A percentile compares a stretch with the other conserved stretches of the same genome.
These are phyloP conservation scores for Scarus forsteni DNA, from an alignment of 2,797 vertebrate species.

Conservation along the genomic window DNA sequence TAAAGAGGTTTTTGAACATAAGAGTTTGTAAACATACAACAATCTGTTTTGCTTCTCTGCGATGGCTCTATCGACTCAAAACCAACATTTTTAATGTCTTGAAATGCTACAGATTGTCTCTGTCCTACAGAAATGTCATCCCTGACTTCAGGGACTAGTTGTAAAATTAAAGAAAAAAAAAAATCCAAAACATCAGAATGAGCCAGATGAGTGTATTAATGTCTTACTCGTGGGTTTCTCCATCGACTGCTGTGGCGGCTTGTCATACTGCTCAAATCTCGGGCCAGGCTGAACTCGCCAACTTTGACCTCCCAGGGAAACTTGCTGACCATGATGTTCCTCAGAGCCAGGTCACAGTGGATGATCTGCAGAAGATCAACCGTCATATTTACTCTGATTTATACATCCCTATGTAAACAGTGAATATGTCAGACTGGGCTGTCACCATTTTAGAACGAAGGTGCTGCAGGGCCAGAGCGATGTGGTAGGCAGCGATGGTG, in stretches of 20 bases:
- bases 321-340: conserved; percentile 82
- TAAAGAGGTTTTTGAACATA: too few relatives aligned
- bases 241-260: conserved; percentile 76
- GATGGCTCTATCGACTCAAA: too few relatives aligned
- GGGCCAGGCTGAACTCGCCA: conserved; percentile 80
- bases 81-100: too few relatives aligned
- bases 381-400: too few relatives aligned
- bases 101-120: too few relatives aligned
- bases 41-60: too few relatives aligned
- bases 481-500: conserved; percentile 82
- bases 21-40: too few relatives aligned
- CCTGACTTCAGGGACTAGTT: too few relatives aligned
- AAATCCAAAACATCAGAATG: not conserved
- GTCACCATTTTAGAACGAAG: conserved; percentile 82
- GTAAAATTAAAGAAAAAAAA: too few relatives aligned
- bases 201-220: not conserved
- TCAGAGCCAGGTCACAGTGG: conserved; percentile 84
- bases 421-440: not conserved
- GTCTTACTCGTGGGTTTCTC: conserved; percentile 66
- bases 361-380: conserved; percentile 69
- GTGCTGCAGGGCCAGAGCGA: conserved; percentile 84
- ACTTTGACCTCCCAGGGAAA: conserved; percentile 85
- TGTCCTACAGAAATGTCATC: too few relatives aligned
- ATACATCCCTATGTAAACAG: not conserved
- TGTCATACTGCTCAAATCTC: conserved; percentile 69